Evolutionary conservation across 2,888 invertebrate genomes (phyloP), one percentile per base, ranked within the genome.

Genomic region (Julus scanicus): DNA sequence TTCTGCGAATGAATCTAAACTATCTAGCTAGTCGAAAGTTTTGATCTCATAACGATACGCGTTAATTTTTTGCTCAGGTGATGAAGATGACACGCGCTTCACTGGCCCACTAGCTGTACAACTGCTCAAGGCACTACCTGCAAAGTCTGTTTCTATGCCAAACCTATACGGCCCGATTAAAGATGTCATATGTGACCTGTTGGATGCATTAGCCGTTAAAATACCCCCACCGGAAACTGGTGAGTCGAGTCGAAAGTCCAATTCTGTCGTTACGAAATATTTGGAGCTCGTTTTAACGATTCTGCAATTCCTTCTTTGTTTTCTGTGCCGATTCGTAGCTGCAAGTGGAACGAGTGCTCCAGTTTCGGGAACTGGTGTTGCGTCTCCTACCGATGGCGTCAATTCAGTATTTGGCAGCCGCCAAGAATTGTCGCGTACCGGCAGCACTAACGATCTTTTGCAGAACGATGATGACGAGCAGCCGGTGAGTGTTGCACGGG

Each of bases 1-100:
- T 83, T 48, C 48, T 48, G 48, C 11, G 48, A 48, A 48, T 48
- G 11, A 11, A 48, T 11, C 2, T 13, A 13, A 6, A 6, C 48
- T 48, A 48, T 11, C 11, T 11, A 48, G 48, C 48, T 1, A 48
- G 48, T 48, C 11, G 11, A 15, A 40, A 17, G 57, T 88, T n/a
- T n/a, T 39, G 29, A 1, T 37, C 29, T 29, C 29, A 29, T 29
- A 88, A 11, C 2, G 84, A 15, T 17, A 85, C 15, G 44, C 49
- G 9, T 20, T 57, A 53, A 15, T 2, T 48, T 87, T 89, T 48
- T 48, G 1, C 6, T 15, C 13, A 84, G 84, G 84, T 93, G 95
- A 89, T 95, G 96, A 92, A 92, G 94, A 90, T 93, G 95, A 90
- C 91, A 95, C 88, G 93, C 95, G 90, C 93, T 95, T 89, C 49